Base-by-base conservation (phyloP, 2,797 vertebrate species). In the Odontamblyopus lacepedii region DNA sequence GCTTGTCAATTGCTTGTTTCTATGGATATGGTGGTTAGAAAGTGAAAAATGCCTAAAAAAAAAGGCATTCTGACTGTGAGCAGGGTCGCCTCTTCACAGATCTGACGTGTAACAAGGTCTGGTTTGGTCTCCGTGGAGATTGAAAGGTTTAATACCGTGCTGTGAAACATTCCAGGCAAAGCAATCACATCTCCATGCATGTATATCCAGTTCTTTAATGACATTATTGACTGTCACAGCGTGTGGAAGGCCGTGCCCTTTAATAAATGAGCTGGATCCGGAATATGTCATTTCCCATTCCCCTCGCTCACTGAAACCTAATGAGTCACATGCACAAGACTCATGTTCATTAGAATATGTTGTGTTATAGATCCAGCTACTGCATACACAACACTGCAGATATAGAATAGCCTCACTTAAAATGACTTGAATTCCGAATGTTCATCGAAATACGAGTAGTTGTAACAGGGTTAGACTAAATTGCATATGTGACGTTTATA, bases 341-440 rank as follows among this genome's bases (percentile, higher is more conserved):
- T 85, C 78, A 82, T 81, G 57, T 77, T 67, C 23, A 41, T 63
- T 63, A 35, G 62, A 41, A n/a, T 35, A 41, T 38, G 5, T n/a
- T 19, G 11, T 19, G 19, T 63, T 38, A 5, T 27, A 12, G 4
- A 60, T 15, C 26, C 56, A 13, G 23, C 23, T 23, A 27, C 23
- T 5, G 5, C 2, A 26, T 27, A 12, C 56, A 59, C 23, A 12
- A 4, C 26, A 27, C 23, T 59, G 26, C 11, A 11, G 13, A 59
- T 5, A 55, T 55, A 7, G 2, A n/a, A 2, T 55, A 23, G 7
- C 19, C 2, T 1, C 2, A 9, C 19, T 55, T 55, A 23, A 55
- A 55, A n/a, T 55, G 19, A 55, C 2, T n/a, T 23, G 26, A 27
- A 12, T 15, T 15, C 8, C 11, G 23, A 23, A 27, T 27, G 4